Conservation (phyloP, 64 coral and sea anemone genomes). For the Montipora foliosa region DNA sequence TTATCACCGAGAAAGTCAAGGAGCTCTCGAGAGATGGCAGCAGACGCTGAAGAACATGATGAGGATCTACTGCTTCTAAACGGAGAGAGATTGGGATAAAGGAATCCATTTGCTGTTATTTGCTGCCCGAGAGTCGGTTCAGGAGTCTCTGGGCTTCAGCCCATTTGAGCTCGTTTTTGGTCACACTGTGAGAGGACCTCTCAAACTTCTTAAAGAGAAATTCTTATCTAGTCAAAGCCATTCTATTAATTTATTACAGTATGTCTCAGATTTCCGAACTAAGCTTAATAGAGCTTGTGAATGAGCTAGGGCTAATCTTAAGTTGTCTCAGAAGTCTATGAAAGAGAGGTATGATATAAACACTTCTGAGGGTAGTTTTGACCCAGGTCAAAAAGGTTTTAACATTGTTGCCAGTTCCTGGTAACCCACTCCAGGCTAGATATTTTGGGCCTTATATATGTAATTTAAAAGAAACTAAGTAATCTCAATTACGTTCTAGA, state of each 20-base stretch:
- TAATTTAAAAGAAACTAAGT: no score
- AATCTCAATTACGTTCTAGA: not conserved
- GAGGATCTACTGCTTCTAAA: slow-evolving; percentile 19
- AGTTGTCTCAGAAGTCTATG: no score
- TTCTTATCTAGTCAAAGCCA: not conserved
- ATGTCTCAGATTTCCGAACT: not conserved
- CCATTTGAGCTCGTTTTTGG: slow-evolving; percentile 40
- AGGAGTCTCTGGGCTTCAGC: no score
- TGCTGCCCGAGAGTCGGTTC: no score
- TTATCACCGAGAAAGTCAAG: slow-evolving; percentile 17
- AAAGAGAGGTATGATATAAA: no score
- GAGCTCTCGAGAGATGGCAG: not conserved
- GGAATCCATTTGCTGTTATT: no score
- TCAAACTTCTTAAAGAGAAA: slow-evolving; percentile 55
- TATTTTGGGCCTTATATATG: no score
- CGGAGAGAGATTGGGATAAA: not conserved
- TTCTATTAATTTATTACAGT: no score
- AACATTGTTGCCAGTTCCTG: no score
- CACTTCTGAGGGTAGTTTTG: not conserved
- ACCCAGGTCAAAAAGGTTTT: not conserved
- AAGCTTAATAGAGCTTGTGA: slow-evolving; percentile 52
- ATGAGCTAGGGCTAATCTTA: no score
- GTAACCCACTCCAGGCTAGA: no score
- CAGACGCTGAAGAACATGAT: slow-evolving; percentile 59
- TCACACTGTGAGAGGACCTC: slow-evolving; percentile 48